Evolutionary conservation across 2,113 vertebrate genomes (phyloP).

Genomic region (Hippocampus comes): DNA sequence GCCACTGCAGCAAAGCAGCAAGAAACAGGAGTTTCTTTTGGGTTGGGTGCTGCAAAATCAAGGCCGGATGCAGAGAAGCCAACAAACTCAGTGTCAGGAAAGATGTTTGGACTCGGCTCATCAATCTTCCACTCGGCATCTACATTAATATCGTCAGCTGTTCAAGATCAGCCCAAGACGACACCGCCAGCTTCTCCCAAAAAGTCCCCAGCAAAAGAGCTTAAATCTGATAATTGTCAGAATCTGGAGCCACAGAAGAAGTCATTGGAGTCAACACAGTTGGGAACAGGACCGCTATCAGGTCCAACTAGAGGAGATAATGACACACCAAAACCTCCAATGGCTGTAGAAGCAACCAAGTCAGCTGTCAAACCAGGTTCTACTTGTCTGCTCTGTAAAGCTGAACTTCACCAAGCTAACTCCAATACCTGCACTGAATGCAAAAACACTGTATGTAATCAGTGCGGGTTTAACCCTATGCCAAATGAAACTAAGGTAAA

Average conservation of each 20-base stretch:
- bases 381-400: constrained; percentile 87
- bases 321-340: constrained; percentile 35
- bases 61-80: constrained; percentile 78
- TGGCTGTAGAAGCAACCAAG: constrained; percentile 31
- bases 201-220: constrained; percentile 43
- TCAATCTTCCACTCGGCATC: constrained; percentile 74
- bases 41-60: constrained; percentile 53
- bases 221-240: constrained; percentile 27
- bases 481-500: constrained; percentile 76
- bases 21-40: constrained; percentile 72
- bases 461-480: constrained; percentile 90
- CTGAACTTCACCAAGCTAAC: constrained; percentile 82
- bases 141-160: constrained; percentile 64
- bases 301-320: constrained; percentile 59
- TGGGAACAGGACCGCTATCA: constrained; percentile 25
- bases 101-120: constrained; percentile 74
- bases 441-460: constrained; percentile 85
- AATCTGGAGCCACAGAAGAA: constrained; percentile 40
- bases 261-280: constrained; percentile 25
- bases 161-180: constrained; percentile 57
- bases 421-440: constrained; percentile 88
- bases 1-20: constrained; percentile 54
- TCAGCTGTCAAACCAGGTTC: constrained; percentile 38
- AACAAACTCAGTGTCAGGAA: constrained; percentile 79
- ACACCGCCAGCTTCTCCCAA: constrained; percentile 65